Conservation (phyloP, 2,113 vertebrate species). For the Salminus brasiliensis region DNA sequence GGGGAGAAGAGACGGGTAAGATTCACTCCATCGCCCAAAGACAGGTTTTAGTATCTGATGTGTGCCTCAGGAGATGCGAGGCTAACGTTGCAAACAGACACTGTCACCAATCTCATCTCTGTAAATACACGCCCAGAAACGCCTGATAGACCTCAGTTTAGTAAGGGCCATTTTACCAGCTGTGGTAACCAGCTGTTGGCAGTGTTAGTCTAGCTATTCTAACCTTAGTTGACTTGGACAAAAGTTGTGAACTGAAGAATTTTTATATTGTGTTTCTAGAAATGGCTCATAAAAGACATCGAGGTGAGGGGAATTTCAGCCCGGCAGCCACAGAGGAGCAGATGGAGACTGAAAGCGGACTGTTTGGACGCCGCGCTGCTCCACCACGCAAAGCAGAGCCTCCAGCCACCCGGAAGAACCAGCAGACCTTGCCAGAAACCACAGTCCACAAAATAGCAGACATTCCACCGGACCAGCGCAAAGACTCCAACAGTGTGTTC, state of each 20-base stretch:
- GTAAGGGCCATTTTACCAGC: no score
- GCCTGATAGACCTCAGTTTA: no score
- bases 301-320: conserved; percentile 67
- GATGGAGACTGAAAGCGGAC: conserved; percentile 76
- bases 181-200: no score
- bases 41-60: no score
- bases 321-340: conserved; percentile 57
- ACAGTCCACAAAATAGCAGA: conserved; percentile 64
- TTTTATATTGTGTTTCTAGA: neutral
- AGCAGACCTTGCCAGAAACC: conserved; percentile 51
- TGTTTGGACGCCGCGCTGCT: conserved; percentile 69
- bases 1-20: conserved; percentile 85
- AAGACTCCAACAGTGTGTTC: conserved; percentile 86
- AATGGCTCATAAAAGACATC: conserved; percentile 74
- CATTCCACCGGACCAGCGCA: conserved; percentile 79
- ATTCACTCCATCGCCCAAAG: no score
- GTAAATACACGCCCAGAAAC: no score
- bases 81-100: no score
- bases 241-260: no score
- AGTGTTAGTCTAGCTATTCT: no score
- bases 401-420: conserved; percentile 69
- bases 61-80: no score
- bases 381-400: conserved; percentile 52
- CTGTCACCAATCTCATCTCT: no score
- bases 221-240: no score